A percentile compares a stretch with the other conserved stretches of the same genome.
These are phyloP conservation scores for Chiridota heheva DNA, from an alignment of 35 echinoderm and acorn worm genomes.

Conservation along the genomic window DNA sequence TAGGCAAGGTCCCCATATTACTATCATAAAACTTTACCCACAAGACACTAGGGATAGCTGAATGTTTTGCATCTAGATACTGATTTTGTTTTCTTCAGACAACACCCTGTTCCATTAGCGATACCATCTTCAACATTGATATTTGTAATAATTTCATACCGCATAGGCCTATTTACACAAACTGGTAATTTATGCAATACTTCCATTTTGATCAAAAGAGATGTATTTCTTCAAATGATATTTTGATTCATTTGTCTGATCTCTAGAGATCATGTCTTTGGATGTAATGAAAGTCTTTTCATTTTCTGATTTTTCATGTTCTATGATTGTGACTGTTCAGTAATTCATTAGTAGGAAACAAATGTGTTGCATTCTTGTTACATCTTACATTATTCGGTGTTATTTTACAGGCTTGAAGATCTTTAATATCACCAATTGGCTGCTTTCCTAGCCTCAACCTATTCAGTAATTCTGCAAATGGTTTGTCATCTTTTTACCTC, in stretches of 20 bases:
- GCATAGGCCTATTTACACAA: background rate
- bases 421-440: conserved; percentile 13
- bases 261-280: background rate
- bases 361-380: background rate
- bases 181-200: background rate
- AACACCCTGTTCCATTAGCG: conserved; percentile 22
- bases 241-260: background rate
- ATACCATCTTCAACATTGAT: conserved; percentile 30
- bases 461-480: conserved; percentile 27
- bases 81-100: background rate
- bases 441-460: conserved; percentile 24
- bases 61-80: background rate
- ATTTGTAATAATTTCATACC: conserved; percentile 30
- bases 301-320: background rate
- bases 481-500: conserved; percentile 17
- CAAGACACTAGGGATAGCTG: background rate
- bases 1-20: background rate
- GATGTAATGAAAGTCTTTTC: background rate
- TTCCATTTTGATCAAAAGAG: background rate
- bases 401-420: background rate
- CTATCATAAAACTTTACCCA: background rate
- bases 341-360: conserved; percentile 12
- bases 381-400: background rate
- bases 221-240: background rate
- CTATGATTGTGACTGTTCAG: conserved; percentile 24